Conservation (phyloP, 1,140 invertebrate genomes). For the Habropoda laboriosa region DNA sequence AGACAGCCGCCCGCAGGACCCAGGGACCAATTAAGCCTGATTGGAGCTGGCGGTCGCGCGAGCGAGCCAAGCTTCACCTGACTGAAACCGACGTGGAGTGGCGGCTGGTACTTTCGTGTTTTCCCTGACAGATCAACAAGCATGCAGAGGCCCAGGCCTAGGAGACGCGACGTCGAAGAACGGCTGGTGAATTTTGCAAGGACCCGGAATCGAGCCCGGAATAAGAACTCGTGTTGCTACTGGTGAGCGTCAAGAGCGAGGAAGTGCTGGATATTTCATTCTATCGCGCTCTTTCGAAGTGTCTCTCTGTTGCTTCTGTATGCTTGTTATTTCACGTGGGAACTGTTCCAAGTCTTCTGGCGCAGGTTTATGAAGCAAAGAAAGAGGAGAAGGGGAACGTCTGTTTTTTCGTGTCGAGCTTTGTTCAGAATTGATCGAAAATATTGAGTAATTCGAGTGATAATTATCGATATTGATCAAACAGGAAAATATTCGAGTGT, state of each 20-base stretch:
- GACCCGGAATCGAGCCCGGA: not conserved
- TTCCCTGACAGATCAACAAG: constrained; percentile 28
- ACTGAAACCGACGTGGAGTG: not conserved
- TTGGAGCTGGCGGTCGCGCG: not conserved
- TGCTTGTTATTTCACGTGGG: not conserved
- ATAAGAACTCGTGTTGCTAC: not conserved
- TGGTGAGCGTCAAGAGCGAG: not conserved
- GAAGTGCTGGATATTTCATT: not conserved
- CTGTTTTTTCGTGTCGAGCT: too few species aligned
- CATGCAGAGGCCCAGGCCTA: too few species aligned
- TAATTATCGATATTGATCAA: too few species aligned
- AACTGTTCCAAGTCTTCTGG: too few species aligned
- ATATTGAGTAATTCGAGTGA: too few species aligned
- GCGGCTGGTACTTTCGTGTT: not conserved
- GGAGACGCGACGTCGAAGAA: not conserved
- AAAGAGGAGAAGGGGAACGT: too few species aligned
- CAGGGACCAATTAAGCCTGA: constrained; percentile 20
- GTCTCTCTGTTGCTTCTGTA: not conserved
- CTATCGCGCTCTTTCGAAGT: not conserved
- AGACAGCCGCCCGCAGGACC: not conserved
- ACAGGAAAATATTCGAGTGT: too few species aligned
- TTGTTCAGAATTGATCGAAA: too few species aligned
- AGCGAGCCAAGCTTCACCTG: not conserved
- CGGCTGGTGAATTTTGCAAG: constrained; percentile 1
- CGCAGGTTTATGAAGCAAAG: too few species aligned